Percentiles rank a stretch among this genome's conserved stretches.
Evolutionary conservation across 2,797 vertebrate genomes (phyloP).

Genomic region (Cynopterus sphinx): DNA sequence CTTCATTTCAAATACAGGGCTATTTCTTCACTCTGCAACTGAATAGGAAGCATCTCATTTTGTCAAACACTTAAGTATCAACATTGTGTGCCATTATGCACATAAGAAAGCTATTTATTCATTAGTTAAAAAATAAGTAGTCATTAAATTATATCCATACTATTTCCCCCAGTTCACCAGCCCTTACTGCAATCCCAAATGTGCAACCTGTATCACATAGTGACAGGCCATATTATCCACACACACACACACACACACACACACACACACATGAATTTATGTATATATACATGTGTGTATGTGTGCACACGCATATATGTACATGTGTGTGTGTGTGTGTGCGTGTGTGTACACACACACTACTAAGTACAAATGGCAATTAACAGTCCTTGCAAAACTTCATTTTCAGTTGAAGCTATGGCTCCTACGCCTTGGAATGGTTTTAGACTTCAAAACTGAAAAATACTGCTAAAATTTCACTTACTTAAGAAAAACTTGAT

Average conservation of each 20-base stretch:
- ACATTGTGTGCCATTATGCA: slow-evolving; percentile 77
- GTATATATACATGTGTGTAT: neutral
- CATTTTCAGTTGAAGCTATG: slow-evolving; percentile 86
- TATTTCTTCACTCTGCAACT: slow-evolving; percentile 71
- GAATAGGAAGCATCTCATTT: slow-evolving; percentile 81
- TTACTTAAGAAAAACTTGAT: slow-evolving; percentile 77
- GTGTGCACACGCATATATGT: no score
- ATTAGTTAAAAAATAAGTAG: slow-evolving; percentile 57
- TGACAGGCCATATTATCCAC: slow-evolving; percentile 76
- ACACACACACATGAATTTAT: no score
- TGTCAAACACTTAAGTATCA: slow-evolving; percentile 81
- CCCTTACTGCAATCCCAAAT: slow-evolving; percentile 79
- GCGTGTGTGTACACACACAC: no score
- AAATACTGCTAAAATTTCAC: slow-evolving; percentile 80
- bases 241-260: no score
- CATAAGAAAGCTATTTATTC: slow-evolving; percentile 83
- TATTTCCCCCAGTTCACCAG: slow-evolving; percentile 78
- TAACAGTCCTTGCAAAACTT: slow-evolving; percentile 87
- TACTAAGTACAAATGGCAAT: slow-evolving; percentile 85
- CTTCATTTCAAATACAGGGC: slow-evolving; percentile 80
- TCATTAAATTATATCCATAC: slow-evolving; percentile 80
- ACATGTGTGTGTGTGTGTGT: no score
- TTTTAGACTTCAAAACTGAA: slow-evolving; percentile 82
- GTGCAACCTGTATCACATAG: slow-evolving; percentile 82
- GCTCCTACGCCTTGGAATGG: slow-evolving; percentile 84